Conservation (phyloP, 2,797 vertebrate species). For the Muscicapa striata region DNA sequence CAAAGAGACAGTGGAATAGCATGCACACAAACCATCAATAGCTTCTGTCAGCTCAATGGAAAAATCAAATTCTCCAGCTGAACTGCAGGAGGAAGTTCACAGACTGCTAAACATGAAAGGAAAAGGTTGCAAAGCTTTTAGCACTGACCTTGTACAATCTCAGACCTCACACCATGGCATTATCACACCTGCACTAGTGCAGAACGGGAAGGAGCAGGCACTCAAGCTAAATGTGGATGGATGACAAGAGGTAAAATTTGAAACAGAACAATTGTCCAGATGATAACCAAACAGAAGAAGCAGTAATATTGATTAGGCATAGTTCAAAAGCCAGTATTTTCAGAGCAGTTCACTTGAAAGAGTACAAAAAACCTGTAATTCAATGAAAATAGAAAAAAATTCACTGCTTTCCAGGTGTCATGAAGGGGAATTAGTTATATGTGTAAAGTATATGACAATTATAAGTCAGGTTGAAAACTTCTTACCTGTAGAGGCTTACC, state of each 20-base stretch:
- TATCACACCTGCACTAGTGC: neutral
- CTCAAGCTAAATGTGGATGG: neutral
- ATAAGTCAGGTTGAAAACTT: neutral
- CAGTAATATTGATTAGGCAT: neutral
- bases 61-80: conserved; percentile 5
- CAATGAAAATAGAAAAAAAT: neutral
- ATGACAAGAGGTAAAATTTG: neutral
- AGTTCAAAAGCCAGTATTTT: neutral
- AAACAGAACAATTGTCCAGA: neutral
- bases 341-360: neutral
- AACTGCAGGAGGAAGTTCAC: neutral
- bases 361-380: neutral
- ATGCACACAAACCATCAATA: neutral
- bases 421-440: neutral
- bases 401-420: neutral
- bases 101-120: neutral
- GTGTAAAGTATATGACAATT: neutral
- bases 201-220: neutral
- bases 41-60: neutral
- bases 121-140: neutral
- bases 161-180: neutral
- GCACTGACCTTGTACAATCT: neutral
- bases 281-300: neutral
- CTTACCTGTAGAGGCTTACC: neutral
- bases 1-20: neutral